Percentiles rank a stretch among this genome's conserved stretches.
These are phyloP conservation scores for Hozukius guyotensis DNA, from an alignment of 2,797 vertebrate genomes.

Conservation along the genomic window DNA sequence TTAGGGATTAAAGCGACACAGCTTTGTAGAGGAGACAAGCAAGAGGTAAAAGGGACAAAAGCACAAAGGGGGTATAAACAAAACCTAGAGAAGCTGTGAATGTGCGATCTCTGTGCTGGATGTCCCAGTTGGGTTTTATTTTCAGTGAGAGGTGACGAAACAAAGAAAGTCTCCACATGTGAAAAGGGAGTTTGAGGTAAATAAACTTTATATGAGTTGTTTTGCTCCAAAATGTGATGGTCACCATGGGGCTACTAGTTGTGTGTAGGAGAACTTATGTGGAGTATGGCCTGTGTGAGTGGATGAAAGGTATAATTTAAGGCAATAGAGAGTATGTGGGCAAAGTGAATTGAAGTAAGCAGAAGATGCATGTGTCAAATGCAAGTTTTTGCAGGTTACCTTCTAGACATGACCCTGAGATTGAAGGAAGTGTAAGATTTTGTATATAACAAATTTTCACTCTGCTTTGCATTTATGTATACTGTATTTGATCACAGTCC, in stretches of 20 bases:
- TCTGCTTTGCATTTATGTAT: not conserved
- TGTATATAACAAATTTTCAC: too few relatives aligned
- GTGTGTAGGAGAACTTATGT: not conserved
- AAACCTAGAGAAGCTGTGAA: slow-evolving; percentile 4
- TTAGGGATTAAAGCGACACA: not conserved
- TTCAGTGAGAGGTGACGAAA: slow-evolving; percentile 9
- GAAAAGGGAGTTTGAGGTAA: not conserved
- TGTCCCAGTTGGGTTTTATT: not conserved
- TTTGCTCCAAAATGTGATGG: not conserved
- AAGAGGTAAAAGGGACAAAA: not conserved
- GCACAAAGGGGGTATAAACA: not conserved
- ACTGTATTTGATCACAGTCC: not conserved
- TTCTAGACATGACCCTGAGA: rapidly evolving
- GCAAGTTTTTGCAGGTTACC: too few relatives aligned
- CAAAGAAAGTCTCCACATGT: not conserved
- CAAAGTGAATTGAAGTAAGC: not conserved
- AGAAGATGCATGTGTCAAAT: not conserved
- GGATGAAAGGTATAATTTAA: not conserved
- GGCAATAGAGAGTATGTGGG: not conserved
- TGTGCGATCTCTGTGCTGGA: slow-evolving; percentile 7
- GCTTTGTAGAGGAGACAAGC: not conserved
- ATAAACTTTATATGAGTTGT: not conserved
- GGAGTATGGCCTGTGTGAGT: not conserved
- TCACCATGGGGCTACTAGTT: not conserved
- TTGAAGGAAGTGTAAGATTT: not conserved